Evolutionary conservation across 1,140 invertebrate species (phyloP).

Genomic region (Calliopsis andreniformis): DNA sequence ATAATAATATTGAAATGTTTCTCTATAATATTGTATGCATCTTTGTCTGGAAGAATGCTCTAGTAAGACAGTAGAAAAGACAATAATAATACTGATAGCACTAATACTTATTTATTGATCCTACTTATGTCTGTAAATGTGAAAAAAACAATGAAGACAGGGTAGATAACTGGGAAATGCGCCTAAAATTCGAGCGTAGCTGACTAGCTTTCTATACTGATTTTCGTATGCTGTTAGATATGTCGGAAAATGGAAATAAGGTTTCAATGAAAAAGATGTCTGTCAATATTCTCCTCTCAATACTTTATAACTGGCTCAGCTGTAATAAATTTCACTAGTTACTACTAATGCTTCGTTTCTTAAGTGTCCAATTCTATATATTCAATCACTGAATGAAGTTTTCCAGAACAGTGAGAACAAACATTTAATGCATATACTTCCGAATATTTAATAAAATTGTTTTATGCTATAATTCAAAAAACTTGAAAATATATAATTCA

Average conservation of each 20-base stretch:
- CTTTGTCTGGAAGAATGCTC: conserved; percentile 26
- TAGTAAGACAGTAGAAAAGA: conserved; percentile 45
- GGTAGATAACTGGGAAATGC: conserved; percentile 51
- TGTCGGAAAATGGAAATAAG: conserved; percentile 46
- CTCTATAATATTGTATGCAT: conserved; percentile 21
- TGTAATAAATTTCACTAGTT: too few species aligned
- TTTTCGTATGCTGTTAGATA: conserved; percentile 59
- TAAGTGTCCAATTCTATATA: too few species aligned
- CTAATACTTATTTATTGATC: conserved; percentile 61
- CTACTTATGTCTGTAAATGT: conserved; percentile 58
- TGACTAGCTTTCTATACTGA: conserved; percentile 71
- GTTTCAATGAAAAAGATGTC: conserved; percentile 30
- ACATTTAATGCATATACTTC: too few species aligned
- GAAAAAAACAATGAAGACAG: conserved; percentile 49
- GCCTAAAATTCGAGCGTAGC: conserved; percentile 72
- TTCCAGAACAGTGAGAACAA: too few species aligned
- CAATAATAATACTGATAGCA: conserved; percentile 59
- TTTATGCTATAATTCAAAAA: too few species aligned
- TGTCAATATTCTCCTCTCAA: conserved; percentile 13
- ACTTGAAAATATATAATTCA: too few species aligned
- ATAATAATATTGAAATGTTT: conserved; percentile 37
- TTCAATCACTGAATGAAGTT: too few species aligned
- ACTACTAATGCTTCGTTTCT: too few species aligned
- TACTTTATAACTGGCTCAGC: not conserved
- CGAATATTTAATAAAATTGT: too few species aligned